Base-by-base conservation (phyloP, 2,113 vertebrate species). In the Donacobius atricapilla region DNA sequence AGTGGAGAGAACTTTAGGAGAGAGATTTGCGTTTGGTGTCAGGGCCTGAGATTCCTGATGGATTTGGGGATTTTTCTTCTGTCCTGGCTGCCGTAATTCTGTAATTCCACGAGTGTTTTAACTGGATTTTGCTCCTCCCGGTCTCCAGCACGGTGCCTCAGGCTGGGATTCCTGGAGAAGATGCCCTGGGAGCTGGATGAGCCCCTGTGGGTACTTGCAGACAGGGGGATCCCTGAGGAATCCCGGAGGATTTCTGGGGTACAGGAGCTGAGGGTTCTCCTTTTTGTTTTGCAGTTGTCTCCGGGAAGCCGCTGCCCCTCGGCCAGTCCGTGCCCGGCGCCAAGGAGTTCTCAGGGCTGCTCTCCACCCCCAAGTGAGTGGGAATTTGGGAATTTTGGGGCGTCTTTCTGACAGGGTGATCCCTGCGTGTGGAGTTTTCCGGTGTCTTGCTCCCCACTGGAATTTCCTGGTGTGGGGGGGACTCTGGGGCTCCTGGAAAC, bases 271-370 rank as follows among this genome's bases (percentile, higher is more conserved):
- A 95, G 33, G 7, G 0, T 58, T 91, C 18, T 93, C 58, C 37
- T 9, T 37, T 28, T 45, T 66, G 35, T 93, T 31, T 95, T 64
- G 45, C 96, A 96, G 98, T 97, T 31, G 56, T 97, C 4, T 96
- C 98, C 30, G 98, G 98, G 50, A 99, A 99, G 89, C 98, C 99
- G 2, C 75, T 99, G 42, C 97, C 98, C 7, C 50, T 98, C 92
- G 97, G 60, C 51, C 70, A 57, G 4, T 9, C 98, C 2, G 72
- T 98, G 30, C n/a, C 98, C 9, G 98, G 98, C 15, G 84, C 98
- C 21, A 99, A 99, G 97, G 99, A 99, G 92, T 98, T 99, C 25
- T 98, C 98, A 0, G 99, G 99, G 81, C 98, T 99, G 83, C 98
- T 99, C 60, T 96, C 98, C 80, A 87, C 98, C 70, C 98, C 99